These are phyloP conservation scores for Caenorhabditis sulstoni DNA, from an alignment of 2,888 invertebrate species.

Conservation along the genomic window DNA sequence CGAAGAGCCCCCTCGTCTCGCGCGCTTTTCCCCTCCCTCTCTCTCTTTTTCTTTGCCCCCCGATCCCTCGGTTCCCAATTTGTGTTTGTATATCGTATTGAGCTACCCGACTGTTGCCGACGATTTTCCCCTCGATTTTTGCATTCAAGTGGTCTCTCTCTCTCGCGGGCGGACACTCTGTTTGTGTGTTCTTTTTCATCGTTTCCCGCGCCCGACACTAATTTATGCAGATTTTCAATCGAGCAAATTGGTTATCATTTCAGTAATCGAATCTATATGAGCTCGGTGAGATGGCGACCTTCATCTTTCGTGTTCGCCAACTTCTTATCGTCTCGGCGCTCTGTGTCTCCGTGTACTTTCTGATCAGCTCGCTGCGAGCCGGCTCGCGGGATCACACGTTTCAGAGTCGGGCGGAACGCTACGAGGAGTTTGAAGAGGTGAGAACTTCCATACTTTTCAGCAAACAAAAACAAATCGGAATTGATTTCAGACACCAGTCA, in stretches of 20 bases:
- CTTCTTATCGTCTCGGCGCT: conserved; percentile 35
- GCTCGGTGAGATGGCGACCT: conserved; percentile 35
- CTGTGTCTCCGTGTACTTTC: conserved; percentile 36
- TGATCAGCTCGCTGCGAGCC: conserved; percentile 30
- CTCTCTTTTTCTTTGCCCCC: not conserved
- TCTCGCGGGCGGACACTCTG: not conserved
- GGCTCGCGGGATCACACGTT: conserved; percentile 12
- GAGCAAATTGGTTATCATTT: no score
- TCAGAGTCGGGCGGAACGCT: conserved; percentile 26
- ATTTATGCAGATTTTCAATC: not conserved
- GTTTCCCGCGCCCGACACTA: not conserved
- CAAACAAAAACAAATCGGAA: not conserved
- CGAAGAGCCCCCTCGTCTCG: not conserved
- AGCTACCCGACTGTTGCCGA: not conserved
- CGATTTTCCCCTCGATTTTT: not conserved
- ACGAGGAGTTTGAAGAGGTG: conserved; percentile 15
- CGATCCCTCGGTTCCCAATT: not conserved
- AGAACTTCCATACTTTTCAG: conserved; percentile 1
- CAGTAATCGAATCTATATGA: conserved; percentile 22
- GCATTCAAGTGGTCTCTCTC: conserved; percentile 9
- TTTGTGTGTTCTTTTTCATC: conserved; percentile 6
- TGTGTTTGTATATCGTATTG: conserved; percentile 50
- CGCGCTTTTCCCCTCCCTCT: conserved; percentile 5
- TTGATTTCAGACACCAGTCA: conserved; percentile 26
- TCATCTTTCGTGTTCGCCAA: conserved; percentile 47